Evolutionary conservation across 2,888 invertebrate species (phyloP).

Genomic region (Stenoptilia bipunctidactyla): DNA sequence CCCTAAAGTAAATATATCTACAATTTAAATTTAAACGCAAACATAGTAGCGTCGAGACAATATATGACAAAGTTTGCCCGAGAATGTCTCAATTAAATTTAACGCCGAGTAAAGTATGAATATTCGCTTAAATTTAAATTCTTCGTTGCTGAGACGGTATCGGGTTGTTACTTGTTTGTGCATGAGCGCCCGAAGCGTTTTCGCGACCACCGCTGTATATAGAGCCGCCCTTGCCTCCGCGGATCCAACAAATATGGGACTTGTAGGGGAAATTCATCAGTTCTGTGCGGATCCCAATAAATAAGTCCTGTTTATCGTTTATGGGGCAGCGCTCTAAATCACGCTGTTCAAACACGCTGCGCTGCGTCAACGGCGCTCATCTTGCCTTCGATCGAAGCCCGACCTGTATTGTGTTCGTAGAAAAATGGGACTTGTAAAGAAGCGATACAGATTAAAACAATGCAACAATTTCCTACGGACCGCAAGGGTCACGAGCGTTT

Average conservation of each 20-base stretch:
- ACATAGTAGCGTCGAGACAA: too few species aligned
- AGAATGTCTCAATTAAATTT: conserved; percentile 6
- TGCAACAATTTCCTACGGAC: too few species aligned
- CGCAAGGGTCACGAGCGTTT: too few species aligned
- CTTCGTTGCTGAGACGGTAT: conserved; percentile 42
- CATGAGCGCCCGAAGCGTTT: conserved; percentile 50
- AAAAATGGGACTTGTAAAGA: not conserved
- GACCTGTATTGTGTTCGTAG: conserved; percentile 23
- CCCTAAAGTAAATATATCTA: too few species aligned
- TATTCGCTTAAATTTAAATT: conserved; percentile 28
- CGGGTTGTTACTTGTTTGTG: conserved; percentile 33
- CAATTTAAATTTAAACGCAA: too few species aligned
- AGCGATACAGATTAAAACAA: too few species aligned
- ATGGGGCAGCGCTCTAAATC: conserved; percentile 35
- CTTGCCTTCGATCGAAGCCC: conserved; percentile 27
- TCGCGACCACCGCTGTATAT: conserved; percentile 24
- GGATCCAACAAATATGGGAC: too few species aligned
- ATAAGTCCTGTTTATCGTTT: conserved; percentile 16
- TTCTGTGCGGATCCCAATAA: conserved; percentile 13
- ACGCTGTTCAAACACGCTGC: conserved; percentile 36
- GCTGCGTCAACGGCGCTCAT: conserved; percentile 33
- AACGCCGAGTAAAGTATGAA: conserved; percentile 3
- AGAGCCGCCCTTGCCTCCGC: conserved; percentile 19
- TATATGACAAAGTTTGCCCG: too few species aligned
- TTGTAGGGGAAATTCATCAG: not conserved